Base-by-base conservation (phyloP, 2,113 vertebrate species). In the Leucosticte australis region DNA sequence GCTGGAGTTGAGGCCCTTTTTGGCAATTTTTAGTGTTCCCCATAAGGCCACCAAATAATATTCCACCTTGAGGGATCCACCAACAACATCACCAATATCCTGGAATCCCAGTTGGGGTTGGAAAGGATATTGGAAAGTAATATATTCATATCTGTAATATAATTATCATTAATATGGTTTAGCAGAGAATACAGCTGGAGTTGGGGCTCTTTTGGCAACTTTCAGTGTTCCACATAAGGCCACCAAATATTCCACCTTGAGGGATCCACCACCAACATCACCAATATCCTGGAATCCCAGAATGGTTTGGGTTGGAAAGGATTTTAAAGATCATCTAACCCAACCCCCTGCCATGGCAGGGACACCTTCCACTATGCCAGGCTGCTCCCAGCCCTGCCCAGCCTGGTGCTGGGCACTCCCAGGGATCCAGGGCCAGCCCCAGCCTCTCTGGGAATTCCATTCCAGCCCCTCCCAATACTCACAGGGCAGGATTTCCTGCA, bases 331-430 rank as follows among this genome's bases (percentile, higher is more conserved):
- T 3, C n/a, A 26, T 17, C 16, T 5, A 11, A 6, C 30, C 42
- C 35, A 35, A 10, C 6, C 11, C 15, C 15, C 19, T 17, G 5
- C 24, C n/a, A 13, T 17, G n/a, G 24, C 74, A 62, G 55, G 39
- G 84, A 44, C 56, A 47, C 16, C 39, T 63, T 0, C 65, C 75
- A 63, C 41, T 11, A 0, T 17, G n/a, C 39, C 65, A 71, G 41
- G 6, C 0, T 41, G 30, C n/a, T 15, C n/a, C 73, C 15, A 52
- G 3, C 6, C 26, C 52, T 2, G 0, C 49, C 30, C 44, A 59
- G 0, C 13, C 26, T 21, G 46, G 26, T 18, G 0, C 42, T 31
- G 49, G 67, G 2, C 42, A 31, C 3, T 87, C 0, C 26, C 85
- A 88, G n/a, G 37, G 41, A 8, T 31, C 18, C 64, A 68, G 47